A percentile compares a stretch with the other conserved stretches of the same genome.
phyloP scores from a whole-genome alignment of 2,113 vertebrate species.

The Illadopsis cleaveri region DNA sequence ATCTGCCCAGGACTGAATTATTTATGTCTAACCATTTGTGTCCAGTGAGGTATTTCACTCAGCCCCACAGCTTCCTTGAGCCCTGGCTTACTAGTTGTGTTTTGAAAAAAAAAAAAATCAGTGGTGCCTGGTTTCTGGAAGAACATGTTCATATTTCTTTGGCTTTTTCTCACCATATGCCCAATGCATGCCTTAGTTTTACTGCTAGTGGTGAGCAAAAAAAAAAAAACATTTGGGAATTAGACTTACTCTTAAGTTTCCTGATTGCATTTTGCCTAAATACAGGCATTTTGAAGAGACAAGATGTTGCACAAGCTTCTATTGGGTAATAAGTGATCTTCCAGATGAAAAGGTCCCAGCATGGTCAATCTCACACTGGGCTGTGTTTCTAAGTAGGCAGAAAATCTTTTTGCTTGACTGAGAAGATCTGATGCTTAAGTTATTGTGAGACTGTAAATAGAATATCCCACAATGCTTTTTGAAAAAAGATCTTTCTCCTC shows the following conservation, averaged over 20 bases:
- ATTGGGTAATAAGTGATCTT: background rate
- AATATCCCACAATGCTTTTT: background rate
- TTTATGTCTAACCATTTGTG: background rate
- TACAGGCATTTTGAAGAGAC: background rate
- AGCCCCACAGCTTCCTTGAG: background rate
- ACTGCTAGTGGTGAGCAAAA: background rate
- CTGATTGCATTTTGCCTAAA: background rate
- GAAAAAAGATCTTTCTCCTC: background rate
- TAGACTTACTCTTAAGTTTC: background rate
- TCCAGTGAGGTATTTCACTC: background rate
- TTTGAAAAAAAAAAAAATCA: background rate
- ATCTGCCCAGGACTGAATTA: background rate
- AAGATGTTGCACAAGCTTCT: background rate
- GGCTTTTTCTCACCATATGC: background rate
- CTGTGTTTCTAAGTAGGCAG: background rate
- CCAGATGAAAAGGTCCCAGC: background rate
- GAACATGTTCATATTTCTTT: background rate
- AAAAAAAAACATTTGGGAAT: background rate
- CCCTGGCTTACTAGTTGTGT: background rate
- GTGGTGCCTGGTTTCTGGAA: background rate
- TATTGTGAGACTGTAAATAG: background rate
- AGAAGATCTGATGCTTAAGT: background rate
- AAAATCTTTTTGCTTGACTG: background rate
- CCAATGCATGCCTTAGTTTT: background rate
- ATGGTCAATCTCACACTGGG: background rate